A percentile compares a stretch with the other conserved stretches of the same genome.
Evolutionary conservation across 1,140 invertebrate genomes (phyloP).

Genomic region (Drosophila hydei): DNA sequence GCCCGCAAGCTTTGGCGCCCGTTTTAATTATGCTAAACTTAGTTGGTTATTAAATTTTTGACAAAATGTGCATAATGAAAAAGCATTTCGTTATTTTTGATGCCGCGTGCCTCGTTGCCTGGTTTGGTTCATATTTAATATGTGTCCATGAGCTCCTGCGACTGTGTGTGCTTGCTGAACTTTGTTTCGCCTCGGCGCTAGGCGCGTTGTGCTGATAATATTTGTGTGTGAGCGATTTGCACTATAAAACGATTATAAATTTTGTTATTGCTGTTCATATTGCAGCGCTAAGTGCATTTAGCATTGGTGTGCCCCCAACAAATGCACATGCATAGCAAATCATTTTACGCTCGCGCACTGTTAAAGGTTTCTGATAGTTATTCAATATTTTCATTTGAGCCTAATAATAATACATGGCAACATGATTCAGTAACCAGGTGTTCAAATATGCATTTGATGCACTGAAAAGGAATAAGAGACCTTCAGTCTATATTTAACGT

Average conservation of each 20-base stretch:
- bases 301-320: slow-evolving; percentile 10
- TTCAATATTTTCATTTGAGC: no score
- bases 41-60: slow-evolving; percentile 28
- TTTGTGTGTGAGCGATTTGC: slow-evolving; percentile 23
- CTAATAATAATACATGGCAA: no score
- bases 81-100: slow-evolving; percentile 25
- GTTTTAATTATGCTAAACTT: slow-evolving; percentile 34
- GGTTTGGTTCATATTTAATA: slow-evolving; percentile 22
- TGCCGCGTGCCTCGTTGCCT: neutral
- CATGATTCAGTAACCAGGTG: no score
- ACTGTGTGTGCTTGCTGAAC: slow-evolving; percentile 5
- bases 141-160: slow-evolving; percentile 3
- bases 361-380: neutral
- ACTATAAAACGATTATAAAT: slow-evolving; percentile 43
- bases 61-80: slow-evolving; percentile 31
- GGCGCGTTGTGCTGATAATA: slow-evolving; percentile 14
- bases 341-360: neutral
- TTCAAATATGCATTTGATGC: no score
- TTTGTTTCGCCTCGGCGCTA: slow-evolving; percentile 8
- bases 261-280: slow-evolving; percentile 28
- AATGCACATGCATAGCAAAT: slow-evolving; percentile 8
- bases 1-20: neutral
- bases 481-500: no score
- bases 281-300: slow-evolving; percentile 36
- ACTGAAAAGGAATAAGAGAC: no score